Evolutionary conservation across 2,113 vertebrate species (phyloP).

Genomic region (Serilophus lunatus): DNA sequence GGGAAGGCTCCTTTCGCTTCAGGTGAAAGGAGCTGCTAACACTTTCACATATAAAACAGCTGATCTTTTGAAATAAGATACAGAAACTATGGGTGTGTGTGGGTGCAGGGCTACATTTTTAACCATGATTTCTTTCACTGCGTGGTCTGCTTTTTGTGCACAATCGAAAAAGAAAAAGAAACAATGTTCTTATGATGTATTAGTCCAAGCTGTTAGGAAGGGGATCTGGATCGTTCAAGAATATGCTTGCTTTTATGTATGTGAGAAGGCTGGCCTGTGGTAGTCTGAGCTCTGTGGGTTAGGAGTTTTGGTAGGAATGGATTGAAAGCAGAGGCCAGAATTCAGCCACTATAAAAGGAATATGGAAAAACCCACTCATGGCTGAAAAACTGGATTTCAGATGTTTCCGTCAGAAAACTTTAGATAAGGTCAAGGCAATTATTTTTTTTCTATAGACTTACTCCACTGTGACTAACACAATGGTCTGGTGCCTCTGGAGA

Average conservation of each 20-base stretch:
- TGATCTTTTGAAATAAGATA: neutral
- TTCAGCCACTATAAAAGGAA: neutral
- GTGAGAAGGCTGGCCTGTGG: neutral
- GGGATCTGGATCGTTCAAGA: neutral
- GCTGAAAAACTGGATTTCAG: neutral
- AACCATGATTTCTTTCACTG: neutral
- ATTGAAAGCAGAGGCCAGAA: neutral
- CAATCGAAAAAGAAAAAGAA: neutral
- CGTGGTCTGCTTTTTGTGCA: neutral
- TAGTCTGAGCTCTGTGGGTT: neutral
- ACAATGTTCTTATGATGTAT: neutral
- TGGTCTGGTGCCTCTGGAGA: neutral
- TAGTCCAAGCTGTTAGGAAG: neutral
- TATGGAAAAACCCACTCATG: neutral
- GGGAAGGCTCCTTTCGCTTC: neutral
- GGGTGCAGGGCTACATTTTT: neutral
- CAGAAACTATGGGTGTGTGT: neutral
- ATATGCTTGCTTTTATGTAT: neutral
- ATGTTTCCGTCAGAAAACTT: neutral
- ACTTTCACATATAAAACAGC: neutral
- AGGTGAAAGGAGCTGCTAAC: neutral
- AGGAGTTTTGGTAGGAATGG: neutral
- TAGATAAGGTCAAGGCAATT: conserved; percentile 41
- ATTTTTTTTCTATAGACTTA: neutral
- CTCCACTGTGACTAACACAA: neutral